Evolutionary conservation across 1,140 invertebrate species (phyloP), one percentile per base, ranked within the genome.

Genomic region (Microvelia longipes): DNA sequence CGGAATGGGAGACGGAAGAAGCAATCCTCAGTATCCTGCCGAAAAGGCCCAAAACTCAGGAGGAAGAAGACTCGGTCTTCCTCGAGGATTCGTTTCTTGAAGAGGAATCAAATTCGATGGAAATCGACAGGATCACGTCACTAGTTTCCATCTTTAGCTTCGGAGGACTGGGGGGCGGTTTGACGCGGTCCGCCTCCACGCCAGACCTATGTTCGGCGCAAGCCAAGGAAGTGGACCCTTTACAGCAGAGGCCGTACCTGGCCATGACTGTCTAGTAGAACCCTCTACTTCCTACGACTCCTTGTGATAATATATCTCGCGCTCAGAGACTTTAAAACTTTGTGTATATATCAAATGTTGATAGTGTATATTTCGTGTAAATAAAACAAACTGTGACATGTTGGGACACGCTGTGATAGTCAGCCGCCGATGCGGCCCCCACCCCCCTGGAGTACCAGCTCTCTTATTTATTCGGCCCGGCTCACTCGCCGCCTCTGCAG

Each of bases 101-200:
- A 28, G 73, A 76, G 60, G 75, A 75, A 25, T 75, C 76, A 26
- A 79, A 77, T 15, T 77, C 78, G 11, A 83, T 83, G 82, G 83
- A 83, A 73, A 82, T 84, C 71, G 83, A 84, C 73, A 77, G 82
- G 30, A 83, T 83, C 60, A 83, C 82, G 27, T 82, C 81, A 29
- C 75, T 83, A 60, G 82, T 83, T 28, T 83, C 82, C 30, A 83
- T 83, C 71, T 84, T 84, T 75, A 83, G 82, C 75, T 84, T 83
- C 73, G 82, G 82, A 28, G 79, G 81, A 69, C 73, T 77, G 15
- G 69, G 64, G 11, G 71, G 73, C n/a, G 73, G 68, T 27, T 74
- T 82, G 50, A 81, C 78, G 66, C 75, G 81, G 69, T 81, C 82
- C 1, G 76, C 81, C 28, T 81, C 81, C 11, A 82, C 81, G 19